phyloP scores from a whole-genome alignment of 2,888 invertebrate genomes.

The Drosophila demipolita region DNA sequence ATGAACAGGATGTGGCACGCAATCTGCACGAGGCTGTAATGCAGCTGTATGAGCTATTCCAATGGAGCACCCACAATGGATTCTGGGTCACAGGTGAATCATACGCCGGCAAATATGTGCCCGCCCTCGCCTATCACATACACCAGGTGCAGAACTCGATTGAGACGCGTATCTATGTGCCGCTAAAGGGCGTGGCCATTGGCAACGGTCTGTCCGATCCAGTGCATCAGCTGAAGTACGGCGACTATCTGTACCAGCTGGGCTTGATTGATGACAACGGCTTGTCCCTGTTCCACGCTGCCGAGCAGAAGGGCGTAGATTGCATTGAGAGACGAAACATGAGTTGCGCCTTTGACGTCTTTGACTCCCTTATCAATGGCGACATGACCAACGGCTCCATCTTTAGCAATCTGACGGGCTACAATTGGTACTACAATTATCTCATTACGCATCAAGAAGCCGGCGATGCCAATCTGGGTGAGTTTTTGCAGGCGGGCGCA shows the following conservation, averaged over 20 bases:
- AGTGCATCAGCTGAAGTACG: slow-evolving; percentile 90
- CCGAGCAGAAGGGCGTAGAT: slow-evolving; percentile 86
- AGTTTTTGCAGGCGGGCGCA: slow-evolving; percentile 83
- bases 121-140: slow-evolving; percentile 89
- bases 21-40: slow-evolving; percentile 91
- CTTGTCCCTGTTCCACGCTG: slow-evolving; percentile 87
- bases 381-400: slow-evolving; percentile 87
- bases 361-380: slow-evolving; percentile 90
- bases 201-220: slow-evolving; percentile 94
- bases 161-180: slow-evolving; percentile 78
- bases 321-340: slow-evolving; percentile 89
- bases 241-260: slow-evolving; percentile 92
- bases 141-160: slow-evolving; percentile 86
- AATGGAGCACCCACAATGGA: slow-evolving; percentile 89
- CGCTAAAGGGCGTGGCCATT: slow-evolving; percentile 86
- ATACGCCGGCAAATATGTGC: slow-evolving; percentile 92
- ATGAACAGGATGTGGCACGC: slow-evolving; percentile 92
- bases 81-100: slow-evolving; percentile 97
- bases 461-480: slow-evolving; percentile 86
- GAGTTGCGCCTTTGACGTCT: slow-evolving; percentile 89
- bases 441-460: slow-evolving; percentile 88
- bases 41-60: slow-evolving; percentile 94
- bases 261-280: slow-evolving; percentile 88
- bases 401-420: slow-evolving; percentile 86
- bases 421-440: slow-evolving; percentile 83